Percentiles rank a stretch among this genome's conserved stretches.
Evolutionary conservation across 2,797 vertebrate species (phyloP).

Genomic region (Sebastes minor): DNA sequence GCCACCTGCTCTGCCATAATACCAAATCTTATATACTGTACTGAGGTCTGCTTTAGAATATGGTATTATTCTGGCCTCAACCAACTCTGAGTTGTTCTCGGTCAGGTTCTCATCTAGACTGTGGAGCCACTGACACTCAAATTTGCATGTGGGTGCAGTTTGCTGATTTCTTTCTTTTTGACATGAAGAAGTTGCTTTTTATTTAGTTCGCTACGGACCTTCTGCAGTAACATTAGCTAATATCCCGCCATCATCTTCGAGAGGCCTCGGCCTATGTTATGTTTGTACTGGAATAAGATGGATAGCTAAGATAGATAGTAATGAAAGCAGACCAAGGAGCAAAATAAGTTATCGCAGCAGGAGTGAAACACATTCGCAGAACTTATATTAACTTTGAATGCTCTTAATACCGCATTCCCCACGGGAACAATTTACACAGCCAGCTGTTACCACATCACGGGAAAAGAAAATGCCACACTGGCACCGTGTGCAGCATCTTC

Average conservation of each 20-base stretch:
- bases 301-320: not conserved
- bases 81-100: no score
- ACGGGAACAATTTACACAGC: slow-evolving; percentile 9
- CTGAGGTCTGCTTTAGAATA: no score
- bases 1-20: no score
- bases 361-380: slow-evolving; percentile 11
- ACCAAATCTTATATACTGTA: no score
- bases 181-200: no score
- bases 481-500: slow-evolving; percentile 3
- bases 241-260: not conserved
- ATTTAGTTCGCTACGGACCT: no score
- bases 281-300: slow-evolving; percentile 18
- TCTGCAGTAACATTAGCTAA: not conserved
- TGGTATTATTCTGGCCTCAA: no score
- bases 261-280: not conserved
- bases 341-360: slow-evolving; percentile 6
- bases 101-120: no score
- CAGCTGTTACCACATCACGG: not conserved
- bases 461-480: slow-evolving; percentile 5
- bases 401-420: not conserved
- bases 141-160: no score
- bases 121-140: no score
- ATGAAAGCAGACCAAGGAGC: not conserved
- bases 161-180: no score
- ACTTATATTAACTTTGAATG: slow-evolving; percentile 8